phyloP scores from a whole-genome alignment of 2,797 vertebrate species.

The Coendou prehensilis region DNA sequence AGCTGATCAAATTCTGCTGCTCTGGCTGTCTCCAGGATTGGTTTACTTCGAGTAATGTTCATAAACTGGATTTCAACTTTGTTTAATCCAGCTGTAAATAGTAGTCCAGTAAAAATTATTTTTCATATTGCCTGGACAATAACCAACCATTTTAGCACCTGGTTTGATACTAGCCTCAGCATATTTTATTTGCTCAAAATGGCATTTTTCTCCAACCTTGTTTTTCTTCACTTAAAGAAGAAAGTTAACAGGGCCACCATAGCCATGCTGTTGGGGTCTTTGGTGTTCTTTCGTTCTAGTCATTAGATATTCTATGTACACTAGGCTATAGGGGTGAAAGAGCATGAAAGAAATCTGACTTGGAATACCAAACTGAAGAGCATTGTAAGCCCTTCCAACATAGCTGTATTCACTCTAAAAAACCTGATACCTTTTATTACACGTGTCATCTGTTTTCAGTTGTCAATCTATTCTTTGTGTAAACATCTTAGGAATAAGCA shows the following conservation, averaged over 20 bases:
- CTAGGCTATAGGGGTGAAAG: accelerated
- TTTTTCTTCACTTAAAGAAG: slow-evolving; percentile 36
- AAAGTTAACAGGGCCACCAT: not conserved
- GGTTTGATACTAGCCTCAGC: slow-evolving; percentile 41
- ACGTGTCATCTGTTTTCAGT: not conserved
- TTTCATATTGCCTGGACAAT: not conserved
- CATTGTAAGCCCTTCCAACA: accelerated
- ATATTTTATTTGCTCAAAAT: slow-evolving; percentile 66
- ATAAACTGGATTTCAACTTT: not conserved
- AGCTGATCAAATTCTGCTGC: slow-evolving; percentile 18
- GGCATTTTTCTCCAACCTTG: slow-evolving; percentile 44
- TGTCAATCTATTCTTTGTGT: slow-evolving; percentile 48
- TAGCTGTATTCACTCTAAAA: not conserved
- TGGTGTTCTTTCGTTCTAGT: not conserved
- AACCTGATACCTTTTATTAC: not conserved
- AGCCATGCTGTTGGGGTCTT: not conserved
- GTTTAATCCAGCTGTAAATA: not conserved
- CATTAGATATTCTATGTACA: not conserved
- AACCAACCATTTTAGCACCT: slow-evolving; percentile 45
- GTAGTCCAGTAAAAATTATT: not conserved
- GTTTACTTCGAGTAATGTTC: not conserved
- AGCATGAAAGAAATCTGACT: slow-evolving; percentile 24
- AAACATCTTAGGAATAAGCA: slow-evolving; percentile 49
- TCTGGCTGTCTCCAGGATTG: slow-evolving; percentile 19
- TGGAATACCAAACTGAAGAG: not conserved